A percentile compares a stretch with the other conserved stretches of the same genome.
Conservation (phyloP, 37 sponge, comb jelly and placozoan species). For the Agelas oroides region DNA sequence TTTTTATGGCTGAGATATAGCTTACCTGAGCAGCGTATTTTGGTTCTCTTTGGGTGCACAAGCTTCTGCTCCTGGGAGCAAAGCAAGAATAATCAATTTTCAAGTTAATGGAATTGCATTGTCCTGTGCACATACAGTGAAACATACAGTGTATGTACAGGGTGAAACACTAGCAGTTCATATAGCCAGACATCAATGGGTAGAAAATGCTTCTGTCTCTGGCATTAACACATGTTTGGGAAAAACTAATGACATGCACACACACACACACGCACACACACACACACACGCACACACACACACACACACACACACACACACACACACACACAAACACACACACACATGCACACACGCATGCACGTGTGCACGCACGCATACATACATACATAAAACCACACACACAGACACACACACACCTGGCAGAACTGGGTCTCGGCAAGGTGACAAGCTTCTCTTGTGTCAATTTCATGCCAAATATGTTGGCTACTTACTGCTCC, state of each 20-base stretch:
- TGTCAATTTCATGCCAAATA: slow-evolving; percentile 57
- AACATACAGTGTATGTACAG: slow-evolving; percentile 1
- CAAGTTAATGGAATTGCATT: too few species aligned
- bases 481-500: slow-evolving; percentile 53
- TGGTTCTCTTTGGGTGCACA: slow-evolving; percentile 38
- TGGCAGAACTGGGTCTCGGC: background rate
- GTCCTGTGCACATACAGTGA: slow-evolving; percentile 6
- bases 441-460: slow-evolving; percentile 77
- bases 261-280: too few species aligned
- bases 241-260: too few species aligned
- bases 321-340: slow-evolving; percentile 1
- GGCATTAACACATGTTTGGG: too few species aligned
- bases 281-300: too few species aligned
- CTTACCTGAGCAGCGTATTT: slow-evolving; percentile 49
- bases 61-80: slow-evolving; percentile 32
- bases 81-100: too few species aligned
- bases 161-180: too few species aligned
- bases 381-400: background rate
- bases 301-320: background rate
- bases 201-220: too few species aligned
- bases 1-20: too few species aligned
- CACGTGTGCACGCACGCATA: background rate
- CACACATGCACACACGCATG: background rate
- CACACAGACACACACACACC: slow-evolving; percentile 4
- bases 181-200: too few species aligned